Conservation (phyloP, 2,797 vertebrate species). For the Anas flavirostris region DNA sequence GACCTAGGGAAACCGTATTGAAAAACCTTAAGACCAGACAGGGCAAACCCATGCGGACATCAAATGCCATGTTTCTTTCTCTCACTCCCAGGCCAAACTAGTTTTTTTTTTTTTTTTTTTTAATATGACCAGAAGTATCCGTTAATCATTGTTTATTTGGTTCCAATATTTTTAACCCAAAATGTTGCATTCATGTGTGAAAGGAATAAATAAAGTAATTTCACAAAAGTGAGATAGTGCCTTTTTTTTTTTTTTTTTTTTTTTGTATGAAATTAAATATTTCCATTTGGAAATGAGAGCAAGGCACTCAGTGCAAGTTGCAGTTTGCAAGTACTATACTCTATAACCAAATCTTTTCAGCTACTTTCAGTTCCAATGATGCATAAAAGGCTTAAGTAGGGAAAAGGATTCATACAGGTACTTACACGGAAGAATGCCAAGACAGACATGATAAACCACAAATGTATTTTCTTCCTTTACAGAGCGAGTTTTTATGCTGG, state of each 20-base stretch:
- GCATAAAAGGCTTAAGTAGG: not conserved
- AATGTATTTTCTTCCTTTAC: not conserved
- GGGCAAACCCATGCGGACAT: not conserved
- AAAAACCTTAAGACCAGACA: not conserved
- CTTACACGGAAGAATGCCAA: not conserved
- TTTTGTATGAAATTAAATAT: not conserved
- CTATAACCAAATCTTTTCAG: not conserved
- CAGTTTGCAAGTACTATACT: not conserved
- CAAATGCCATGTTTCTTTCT: not conserved
- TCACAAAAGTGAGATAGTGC: not conserved
- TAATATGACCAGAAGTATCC: fast-evolving
- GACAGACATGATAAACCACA: not conserved
- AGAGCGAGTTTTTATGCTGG: not conserved
- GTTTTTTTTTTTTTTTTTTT: too few species aligned
- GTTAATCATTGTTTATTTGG: not conserved
- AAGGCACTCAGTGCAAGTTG: not conserved
- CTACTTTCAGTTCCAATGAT: not conserved
- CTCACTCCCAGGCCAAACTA: not conserved
- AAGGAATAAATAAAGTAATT: not conserved
- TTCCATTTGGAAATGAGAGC: not conserved
- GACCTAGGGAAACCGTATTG: not conserved
- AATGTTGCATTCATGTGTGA: not conserved
- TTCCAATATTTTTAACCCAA: not conserved
- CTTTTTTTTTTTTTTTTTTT: not conserved
- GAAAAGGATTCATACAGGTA: not conserved